Conservation (phyloP, 1,140 invertebrate genomes). For the Steinernema khuongi region DNA sequence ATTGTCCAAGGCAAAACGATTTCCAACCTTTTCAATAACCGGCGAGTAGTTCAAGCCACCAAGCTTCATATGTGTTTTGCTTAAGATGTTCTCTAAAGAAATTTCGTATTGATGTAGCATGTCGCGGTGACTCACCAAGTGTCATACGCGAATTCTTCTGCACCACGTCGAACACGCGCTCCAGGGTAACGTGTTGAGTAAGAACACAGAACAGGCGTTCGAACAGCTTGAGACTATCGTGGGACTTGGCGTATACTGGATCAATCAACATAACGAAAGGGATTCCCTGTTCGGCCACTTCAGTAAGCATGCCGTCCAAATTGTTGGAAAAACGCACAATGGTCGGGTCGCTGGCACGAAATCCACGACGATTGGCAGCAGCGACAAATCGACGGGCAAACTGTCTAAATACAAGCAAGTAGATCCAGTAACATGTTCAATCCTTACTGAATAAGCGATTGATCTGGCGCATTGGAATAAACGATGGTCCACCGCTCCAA, state of each 20-base stretch:
- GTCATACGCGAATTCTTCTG: slow-evolving; percentile 10
- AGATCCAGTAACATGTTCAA: too few species aligned
- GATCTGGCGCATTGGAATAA: too few species aligned
- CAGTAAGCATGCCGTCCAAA: background rate
- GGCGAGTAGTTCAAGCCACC: background rate
- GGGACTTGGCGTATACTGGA: background rate
- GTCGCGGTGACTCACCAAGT: background rate
- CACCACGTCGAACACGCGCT: slow-evolving; percentile 3
- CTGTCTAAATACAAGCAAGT: background rate
- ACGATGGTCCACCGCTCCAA: background rate
- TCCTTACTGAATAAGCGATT: too few species aligned
- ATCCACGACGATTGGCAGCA: background rate
- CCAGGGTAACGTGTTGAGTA: background rate
- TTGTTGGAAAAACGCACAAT: background rate
- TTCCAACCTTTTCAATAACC: background rate
- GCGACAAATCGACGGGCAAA: background rate
- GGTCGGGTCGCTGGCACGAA: background rate
- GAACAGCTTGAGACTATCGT: background rate
- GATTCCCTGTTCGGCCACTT: background rate
- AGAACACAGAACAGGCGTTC: background rate
- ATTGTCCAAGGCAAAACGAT: background rate
- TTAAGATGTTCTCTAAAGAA: background rate
- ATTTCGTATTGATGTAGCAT: background rate
- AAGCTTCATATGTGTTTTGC: slow-evolving; percentile 8
- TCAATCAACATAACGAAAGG: background rate